Percentiles rank a stretch among this genome's conserved stretches.
Evolutionary conservation across 2,113 vertebrate genomes (phyloP).

Genomic region (Cyphomyrus discorhynchus): DNA sequence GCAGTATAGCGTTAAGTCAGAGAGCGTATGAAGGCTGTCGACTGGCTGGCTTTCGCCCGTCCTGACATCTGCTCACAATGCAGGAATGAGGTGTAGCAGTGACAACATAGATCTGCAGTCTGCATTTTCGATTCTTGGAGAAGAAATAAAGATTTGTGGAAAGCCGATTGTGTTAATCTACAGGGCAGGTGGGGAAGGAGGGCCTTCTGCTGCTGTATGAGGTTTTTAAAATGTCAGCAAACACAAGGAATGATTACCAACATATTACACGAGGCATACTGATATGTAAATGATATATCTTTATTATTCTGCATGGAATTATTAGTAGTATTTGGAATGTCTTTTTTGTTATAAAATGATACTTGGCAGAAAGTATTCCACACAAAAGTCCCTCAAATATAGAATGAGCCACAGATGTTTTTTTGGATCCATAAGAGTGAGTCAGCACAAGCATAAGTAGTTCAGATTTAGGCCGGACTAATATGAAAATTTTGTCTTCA

Average conservation of each 20-base stretch:
- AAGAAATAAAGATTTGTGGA: not conserved
- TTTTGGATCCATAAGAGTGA: not conserved
- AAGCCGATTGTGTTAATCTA: not conserved
- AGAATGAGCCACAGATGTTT: not conserved
- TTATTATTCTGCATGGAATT: not conserved
- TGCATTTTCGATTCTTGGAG: not conserved
- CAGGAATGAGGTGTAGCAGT: not conserved
- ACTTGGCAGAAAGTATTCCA: not conserved
- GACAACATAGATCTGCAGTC: constrained; percentile 3
- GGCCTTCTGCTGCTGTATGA: not conserved
- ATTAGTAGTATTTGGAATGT: not conserved
- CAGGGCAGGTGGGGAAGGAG: not conserved
- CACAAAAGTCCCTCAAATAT: not conserved
- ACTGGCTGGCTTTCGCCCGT: not conserved
- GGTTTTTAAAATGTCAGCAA: not conserved
- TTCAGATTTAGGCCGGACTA: not conserved
- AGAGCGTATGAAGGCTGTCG: not conserved
- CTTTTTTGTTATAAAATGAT: not conserved
- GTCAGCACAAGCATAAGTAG: not conserved
- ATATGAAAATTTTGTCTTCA: not conserved
- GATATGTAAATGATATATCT: not conserved
- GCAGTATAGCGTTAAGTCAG: constrained; percentile 12
- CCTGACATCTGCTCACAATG: constrained; percentile 3
- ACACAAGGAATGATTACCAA: not conserved
- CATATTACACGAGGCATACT: not conserved